A percentile compares a stretch with the other conserved stretches of the same genome.
phyloP scores from a whole-genome alignment of 2,888 invertebrate species.

The Drosophila meridiana region DNA sequence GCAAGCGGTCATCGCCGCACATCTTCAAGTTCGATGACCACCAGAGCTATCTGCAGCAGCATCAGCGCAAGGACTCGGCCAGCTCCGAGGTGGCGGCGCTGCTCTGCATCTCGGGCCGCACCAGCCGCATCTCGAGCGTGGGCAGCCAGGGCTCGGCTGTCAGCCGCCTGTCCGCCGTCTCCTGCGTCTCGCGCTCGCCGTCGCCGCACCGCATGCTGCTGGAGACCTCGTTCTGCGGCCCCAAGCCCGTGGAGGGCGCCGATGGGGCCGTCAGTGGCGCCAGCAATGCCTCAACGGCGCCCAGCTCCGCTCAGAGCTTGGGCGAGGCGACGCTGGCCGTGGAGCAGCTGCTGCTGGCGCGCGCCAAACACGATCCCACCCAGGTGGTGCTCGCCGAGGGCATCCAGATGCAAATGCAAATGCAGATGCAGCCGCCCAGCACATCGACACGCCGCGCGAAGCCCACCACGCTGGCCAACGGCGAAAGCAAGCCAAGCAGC shows the following conservation, averaged over 20 bases:
- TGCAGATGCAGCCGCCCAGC: conserved; percentile 82
- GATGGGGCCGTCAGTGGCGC: conserved; percentile 80
- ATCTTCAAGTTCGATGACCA: conserved; percentile 85
- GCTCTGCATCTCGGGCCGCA: conserved; percentile 91
- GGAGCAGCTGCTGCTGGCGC: conserved; percentile 87
- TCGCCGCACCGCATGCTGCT: conserved; percentile 96
- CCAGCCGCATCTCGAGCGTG: conserved; percentile 92
- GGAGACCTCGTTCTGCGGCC: conserved; percentile 96
- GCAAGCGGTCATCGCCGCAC: conserved; percentile 84
- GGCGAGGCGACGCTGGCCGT: conserved; percentile 69
- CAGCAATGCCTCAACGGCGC: conserved; percentile 63
- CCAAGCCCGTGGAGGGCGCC: conserved; percentile 88
- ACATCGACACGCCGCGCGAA: conserved; percentile 45
- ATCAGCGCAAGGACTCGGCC: conserved; percentile 90
- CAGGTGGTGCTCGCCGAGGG: conserved; percentile 88
- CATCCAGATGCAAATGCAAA: conserved; percentile 85
- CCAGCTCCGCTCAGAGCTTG: conserved; percentile 62
- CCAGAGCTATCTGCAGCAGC: conserved; percentile 86
- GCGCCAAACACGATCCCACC: conserved; percentile 88
- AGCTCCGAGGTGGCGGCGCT: conserved; percentile 92
- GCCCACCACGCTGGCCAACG: conserved; percentile 73
- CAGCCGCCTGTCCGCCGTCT: conserved; percentile 87
- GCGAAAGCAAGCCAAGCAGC: conserved; percentile 54
- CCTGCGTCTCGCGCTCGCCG: conserved; percentile 89
- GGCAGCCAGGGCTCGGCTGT: conserved; percentile 91